phyloP scores from a whole-genome alignment of 2,113 vertebrate species.

The Sprattus sprattus region DNA sequence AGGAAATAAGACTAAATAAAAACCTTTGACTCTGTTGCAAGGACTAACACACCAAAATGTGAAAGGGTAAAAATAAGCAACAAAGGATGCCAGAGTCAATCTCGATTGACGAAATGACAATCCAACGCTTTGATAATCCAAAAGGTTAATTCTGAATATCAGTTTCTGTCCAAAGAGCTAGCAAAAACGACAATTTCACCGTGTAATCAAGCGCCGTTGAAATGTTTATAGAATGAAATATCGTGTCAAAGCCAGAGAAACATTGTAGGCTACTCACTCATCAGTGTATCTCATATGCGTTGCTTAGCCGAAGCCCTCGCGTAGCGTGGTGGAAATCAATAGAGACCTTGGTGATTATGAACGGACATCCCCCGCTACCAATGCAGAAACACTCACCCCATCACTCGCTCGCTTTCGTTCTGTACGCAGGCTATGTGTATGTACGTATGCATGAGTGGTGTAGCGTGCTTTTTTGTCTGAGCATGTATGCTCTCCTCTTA shows the following conservation, averaged over 20 bases:
- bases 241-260: neutral
- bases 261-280: neutral
- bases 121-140: neutral
- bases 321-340: neutral
- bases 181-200: neutral
- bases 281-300: neutral
- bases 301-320: neutral
- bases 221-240: neutral
- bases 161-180: neutral
- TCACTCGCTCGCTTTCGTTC: neutral
- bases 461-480: neutral
- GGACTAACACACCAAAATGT: neutral
- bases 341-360: neutral
- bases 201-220: neutral
- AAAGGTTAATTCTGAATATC: neutral
- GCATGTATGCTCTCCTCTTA: neutral
- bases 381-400: neutral
- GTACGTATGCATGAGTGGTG: neutral
- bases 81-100: too few species aligned
- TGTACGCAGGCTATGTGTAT: neutral
- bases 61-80: neutral
- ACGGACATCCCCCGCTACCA: neutral
- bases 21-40: neutral
- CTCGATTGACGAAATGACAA: neutral
- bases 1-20: neutral